Evolutionary conservation across 2,888 invertebrate species (phyloP).

Genomic region (Habrosyne pyritoides): DNA sequence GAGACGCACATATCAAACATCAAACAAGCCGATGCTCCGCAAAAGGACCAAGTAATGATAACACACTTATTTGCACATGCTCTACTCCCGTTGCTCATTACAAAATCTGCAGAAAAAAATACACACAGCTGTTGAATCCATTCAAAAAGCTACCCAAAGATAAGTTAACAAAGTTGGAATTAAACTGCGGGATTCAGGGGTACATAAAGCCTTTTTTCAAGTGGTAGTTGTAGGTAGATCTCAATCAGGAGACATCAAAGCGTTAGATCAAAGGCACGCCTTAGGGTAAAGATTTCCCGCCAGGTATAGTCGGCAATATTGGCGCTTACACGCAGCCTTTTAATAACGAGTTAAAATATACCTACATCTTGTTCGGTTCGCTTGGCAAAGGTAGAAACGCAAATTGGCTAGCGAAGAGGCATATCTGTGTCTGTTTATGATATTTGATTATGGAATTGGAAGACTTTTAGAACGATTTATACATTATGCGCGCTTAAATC

Average conservation of each 20-base stretch:
- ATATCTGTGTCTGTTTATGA: neutral
- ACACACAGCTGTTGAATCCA: slow-evolving; percentile 13
- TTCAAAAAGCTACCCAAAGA: slow-evolving; percentile 12
- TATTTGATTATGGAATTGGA: neutral
- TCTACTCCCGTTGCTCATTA: slow-evolving; percentile 58
- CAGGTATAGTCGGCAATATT: slow-evolving; percentile 50
- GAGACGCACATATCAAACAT: neutral
- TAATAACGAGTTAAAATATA: slow-evolving; percentile 36
- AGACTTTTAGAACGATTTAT: neutral
- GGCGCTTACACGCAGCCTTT: slow-evolving; percentile 30
- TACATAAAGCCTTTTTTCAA: slow-evolving; percentile 14
- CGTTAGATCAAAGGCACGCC: slow-evolving; percentile 47
- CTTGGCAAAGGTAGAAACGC: slow-evolving; percentile 6
- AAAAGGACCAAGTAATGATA: slow-evolving; percentile 31
- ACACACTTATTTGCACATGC: slow-evolving; percentile 51
- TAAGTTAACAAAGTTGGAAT: neutral
- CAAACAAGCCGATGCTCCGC: neutral
- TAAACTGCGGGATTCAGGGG: neutral
- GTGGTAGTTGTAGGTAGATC: slow-evolving; percentile 25
- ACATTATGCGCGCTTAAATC: no score
- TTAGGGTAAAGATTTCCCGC: slow-evolving; percentile 45
- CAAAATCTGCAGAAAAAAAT: slow-evolving; percentile 48
- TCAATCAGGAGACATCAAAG: slow-evolving; percentile 47
- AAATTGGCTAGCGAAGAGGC: neutral
- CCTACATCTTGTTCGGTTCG: neutral